Evolutionary conservation across 1,140 invertebrate genomes (phyloP).

Genomic region (Lasaia peninsularis): DNA sequence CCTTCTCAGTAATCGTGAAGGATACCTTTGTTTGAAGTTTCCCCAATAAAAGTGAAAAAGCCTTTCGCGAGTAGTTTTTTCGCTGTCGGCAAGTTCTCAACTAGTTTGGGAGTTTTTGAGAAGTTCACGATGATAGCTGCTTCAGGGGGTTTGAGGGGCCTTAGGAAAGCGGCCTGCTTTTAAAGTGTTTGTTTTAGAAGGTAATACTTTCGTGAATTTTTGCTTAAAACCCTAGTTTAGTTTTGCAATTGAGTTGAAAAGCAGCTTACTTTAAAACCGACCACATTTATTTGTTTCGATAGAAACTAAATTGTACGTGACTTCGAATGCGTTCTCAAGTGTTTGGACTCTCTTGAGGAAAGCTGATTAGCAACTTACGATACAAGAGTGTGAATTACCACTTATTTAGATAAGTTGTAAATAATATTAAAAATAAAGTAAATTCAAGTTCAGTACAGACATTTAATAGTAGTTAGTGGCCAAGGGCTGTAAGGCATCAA

Average conservation of each 20-base stretch:
- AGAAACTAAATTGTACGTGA: too few relatives aligned
- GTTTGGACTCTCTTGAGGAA: too few relatives aligned
- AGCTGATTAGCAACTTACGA: too few relatives aligned
- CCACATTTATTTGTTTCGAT: too few relatives aligned
- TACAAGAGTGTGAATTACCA: too few relatives aligned
- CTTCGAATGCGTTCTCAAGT: too few relatives aligned
- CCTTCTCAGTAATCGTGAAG: constrained; percentile 1
- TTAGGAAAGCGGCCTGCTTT: constrained; percentile 6
- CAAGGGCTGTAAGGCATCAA: too few relatives aligned
- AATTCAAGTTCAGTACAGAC: too few relatives aligned
- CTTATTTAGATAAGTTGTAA: too few relatives aligned
- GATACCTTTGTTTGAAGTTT: constrained; percentile 10
- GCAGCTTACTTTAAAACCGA: too few relatives aligned
- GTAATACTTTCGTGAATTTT: not conserved
- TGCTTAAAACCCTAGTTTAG: not conserved
- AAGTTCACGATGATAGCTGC: constrained; percentile 10
- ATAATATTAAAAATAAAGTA: too few relatives aligned
- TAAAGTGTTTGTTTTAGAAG: constrained; percentile 7
- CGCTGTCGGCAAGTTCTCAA: constrained; percentile 10
- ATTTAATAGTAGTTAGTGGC: too few relatives aligned
- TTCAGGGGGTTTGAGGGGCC: constrained; percentile 6
- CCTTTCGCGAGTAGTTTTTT: constrained; percentile 10
- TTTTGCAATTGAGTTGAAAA: not conserved
- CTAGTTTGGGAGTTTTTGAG: constrained; percentile 9
- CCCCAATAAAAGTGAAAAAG: constrained; percentile 9